These are phyloP conservation scores for Entelurus aequoreus DNA, from an alignment of 2,113 vertebrate species.

Conservation along the genomic window DNA sequence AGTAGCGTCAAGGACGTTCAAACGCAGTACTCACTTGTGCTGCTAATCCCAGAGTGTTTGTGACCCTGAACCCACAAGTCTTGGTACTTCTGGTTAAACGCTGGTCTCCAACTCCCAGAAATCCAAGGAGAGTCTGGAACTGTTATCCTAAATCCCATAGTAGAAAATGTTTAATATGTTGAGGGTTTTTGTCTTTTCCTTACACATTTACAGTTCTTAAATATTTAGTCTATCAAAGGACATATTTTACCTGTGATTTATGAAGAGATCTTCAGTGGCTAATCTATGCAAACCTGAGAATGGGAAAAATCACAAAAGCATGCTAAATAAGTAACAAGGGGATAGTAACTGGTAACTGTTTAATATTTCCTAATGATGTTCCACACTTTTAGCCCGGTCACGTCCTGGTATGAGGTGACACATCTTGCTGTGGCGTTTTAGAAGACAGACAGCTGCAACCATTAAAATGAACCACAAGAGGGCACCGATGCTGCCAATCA, in stretches of 20 bases:
- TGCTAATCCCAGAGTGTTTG: constrained; percentile 53
- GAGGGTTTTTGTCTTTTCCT: neutral
- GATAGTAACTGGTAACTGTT: too few species aligned
- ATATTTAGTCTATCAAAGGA: too few species aligned
- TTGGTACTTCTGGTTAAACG: constrained; percentile 76
- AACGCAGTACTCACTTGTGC: constrained; percentile 63
- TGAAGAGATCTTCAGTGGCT: constrained; percentile 78
- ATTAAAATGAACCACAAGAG: constrained; percentile 83
- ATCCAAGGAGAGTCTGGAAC: constrained; percentile 83
- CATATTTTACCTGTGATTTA: constrained; percentile 80
- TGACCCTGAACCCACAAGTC: constrained; percentile 78
- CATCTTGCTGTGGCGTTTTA: constrained; percentile 65
- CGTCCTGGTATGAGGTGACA: constrained; percentile 47
- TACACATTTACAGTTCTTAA: neutral
- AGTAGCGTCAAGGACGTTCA: neutral
- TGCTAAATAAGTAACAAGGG: too few species aligned
- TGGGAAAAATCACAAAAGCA: neutral
- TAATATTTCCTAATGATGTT: neutral
- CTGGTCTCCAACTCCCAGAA: constrained; percentile 81
- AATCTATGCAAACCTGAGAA: constrained; percentile 75
- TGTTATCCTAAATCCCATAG: constrained; percentile 69
- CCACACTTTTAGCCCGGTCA: constrained; percentile 68
- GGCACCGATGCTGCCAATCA: constrained; percentile 77
- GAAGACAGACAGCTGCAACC: constrained; percentile 72
- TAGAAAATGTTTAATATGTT: neutral